Base-by-base conservation (phyloP, 2,888 invertebrate genomes). In the Synanthedon andrenaeformis region DNA sequence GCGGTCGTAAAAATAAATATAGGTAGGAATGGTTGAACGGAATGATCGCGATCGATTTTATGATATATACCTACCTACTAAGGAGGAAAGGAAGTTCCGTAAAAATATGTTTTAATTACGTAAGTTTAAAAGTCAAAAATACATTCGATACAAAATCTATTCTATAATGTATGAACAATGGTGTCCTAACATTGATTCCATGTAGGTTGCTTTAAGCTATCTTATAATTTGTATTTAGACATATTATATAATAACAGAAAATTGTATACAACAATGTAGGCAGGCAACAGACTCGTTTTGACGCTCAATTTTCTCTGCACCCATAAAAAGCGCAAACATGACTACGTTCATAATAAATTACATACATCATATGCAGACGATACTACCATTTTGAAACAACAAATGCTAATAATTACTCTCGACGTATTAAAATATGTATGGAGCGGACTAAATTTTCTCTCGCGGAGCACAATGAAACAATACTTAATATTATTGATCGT, bases 311-410 rank as follows among this genome's bases (percentile, higher is more conserved):
- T 77, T 74, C 74, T 74, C 67, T 59, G 62, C 71, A 67, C 55
- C 64, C 75, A 75, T 79, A 79, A 77, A 79, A 75, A 71, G 69
- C 68, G 61, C 62, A 69, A 74, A 77, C 74, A 72, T 79, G 71
- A 74, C 75, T 75, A 73, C 72, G 74, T 70, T 68, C 70, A 76
- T 75, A 79, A 79, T 78, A 81, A 80, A 79, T 79, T 69, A 79
- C 68, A 73, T 63, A 72, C 70, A 75, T 76, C 65, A 69, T 63
- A 69, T 62, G 58, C 67, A 66, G 69, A 73, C 69, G 67, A 72
- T 74, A 72, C 66, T 64, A 67, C 71, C 66, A 72, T 76, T 78
- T 67, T 67, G 70, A 71, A 79, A 72, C 67, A 75, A 76, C 73
- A 72, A 77, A 76, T 74, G 70, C 67, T 65, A 70, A 74, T 76